Percentiles rank a stretch among this genome's conserved stretches.
Conservation (phyloP, 92 coral and sea anemone genomes). For the Palythoa heliodiscus region DNA sequence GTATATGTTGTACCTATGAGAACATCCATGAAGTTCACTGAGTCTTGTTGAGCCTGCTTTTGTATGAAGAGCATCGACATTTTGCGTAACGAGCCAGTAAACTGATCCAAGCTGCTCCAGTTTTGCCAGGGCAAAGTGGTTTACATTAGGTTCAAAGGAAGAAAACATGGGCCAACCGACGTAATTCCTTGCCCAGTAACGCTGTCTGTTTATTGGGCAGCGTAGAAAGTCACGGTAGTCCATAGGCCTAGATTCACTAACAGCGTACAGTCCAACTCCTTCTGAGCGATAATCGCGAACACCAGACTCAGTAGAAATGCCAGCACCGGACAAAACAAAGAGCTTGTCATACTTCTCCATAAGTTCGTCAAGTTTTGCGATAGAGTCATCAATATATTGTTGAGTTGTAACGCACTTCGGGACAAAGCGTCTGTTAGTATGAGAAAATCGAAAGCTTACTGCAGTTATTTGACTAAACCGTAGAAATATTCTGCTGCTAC, state of each 20-base stretch:
- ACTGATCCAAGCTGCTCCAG: conserved; percentile 79
- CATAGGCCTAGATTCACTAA: conserved; percentile 81
- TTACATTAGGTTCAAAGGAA: conserved; percentile 73
- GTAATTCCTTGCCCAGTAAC: conserved; percentile 97
- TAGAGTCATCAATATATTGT: conserved; percentile 59
- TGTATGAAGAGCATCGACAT: conserved; percentile 91
- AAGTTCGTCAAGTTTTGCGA: conserved; percentile 64
- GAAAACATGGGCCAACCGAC: conserved; percentile 93
- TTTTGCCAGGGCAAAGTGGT: conserved; percentile 75
- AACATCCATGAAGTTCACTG: conserved; percentile 91
- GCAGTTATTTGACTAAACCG: conserved; percentile 3
- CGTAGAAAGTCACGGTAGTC: conserved; percentile 82
- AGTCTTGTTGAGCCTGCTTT: conserved; percentile 86
- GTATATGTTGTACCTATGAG: conserved; percentile 69
- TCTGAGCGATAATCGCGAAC: conserved; percentile 95
- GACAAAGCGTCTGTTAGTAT: conserved; percentile 50
- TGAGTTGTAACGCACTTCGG: conserved; percentile 64
- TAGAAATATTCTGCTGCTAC: conserved; percentile 4
- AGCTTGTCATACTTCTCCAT: conserved; percentile 59
- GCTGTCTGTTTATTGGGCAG: conserved; percentile 65
- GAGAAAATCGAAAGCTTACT: conserved; percentile 25
- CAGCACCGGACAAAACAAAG: conserved; percentile 95
- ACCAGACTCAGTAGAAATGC: conserved; percentile 97
- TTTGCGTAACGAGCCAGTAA: conserved; percentile 94
- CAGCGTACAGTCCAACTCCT: conserved; percentile 87